A percentile compares a stretch with the other conserved stretches of the same genome.
Evolutionary conservation across 2,888 invertebrate genomes (phyloP).

Genomic region (Nomada flava): DNA sequence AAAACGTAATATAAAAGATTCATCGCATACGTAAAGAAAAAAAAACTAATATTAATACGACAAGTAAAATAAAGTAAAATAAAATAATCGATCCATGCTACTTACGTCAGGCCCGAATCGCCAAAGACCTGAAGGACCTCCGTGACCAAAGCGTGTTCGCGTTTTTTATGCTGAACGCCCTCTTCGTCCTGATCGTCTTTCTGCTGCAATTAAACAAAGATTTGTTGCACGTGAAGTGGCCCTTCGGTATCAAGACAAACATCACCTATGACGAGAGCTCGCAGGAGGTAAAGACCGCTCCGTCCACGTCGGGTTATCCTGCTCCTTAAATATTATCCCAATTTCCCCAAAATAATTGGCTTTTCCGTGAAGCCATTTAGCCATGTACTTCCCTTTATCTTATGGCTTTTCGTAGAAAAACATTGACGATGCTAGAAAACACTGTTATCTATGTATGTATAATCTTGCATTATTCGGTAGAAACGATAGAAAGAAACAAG

Average conservation of each 20-base stretch:
- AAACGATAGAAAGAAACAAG: neutral
- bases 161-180: constrained; percentile 99
- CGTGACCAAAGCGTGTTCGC: constrained; percentile 97
- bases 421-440: neutral
- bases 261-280: constrained; percentile 95
- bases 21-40: constrained; percentile 4
- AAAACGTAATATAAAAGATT: neutral
- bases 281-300: constrained; percentile 92
- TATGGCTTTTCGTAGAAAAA: neutral
- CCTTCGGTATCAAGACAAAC: constrained; percentile 96
- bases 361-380: neutral
- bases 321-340: constrained; percentile 15
- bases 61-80: neutral
- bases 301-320: constrained; percentile 69
- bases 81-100: constrained; percentile 66
- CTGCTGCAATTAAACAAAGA: constrained; percentile 99
- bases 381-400: no score
- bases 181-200: constrained; percentile 99
- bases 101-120: constrained; percentile 92
- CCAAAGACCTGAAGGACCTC: constrained; percentile 95
- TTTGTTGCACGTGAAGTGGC: constrained; percentile 98
- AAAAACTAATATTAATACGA: neutral
- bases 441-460: neutral
- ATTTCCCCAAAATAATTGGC: neutral
- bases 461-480: neutral